Evolutionary conservation across 2,797 vertebrate species (phyloP), one percentile per base, ranked within the genome.

Genomic region (Australoheros facetus): DNA sequence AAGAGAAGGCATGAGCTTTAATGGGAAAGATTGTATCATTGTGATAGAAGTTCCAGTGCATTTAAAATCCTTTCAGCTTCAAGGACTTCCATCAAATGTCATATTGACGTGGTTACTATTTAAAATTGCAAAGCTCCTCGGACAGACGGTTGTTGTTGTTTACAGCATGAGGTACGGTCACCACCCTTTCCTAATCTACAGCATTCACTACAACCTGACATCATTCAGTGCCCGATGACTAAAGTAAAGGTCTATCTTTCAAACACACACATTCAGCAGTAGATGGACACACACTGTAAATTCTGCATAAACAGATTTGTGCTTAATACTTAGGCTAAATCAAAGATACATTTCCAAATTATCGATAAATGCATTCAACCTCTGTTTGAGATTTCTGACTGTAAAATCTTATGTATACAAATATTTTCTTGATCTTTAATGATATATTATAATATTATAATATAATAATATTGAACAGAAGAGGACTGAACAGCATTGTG

Each of bases 381-480:
- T 26, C 11, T 17, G 3, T 14, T 16, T 37, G 11, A 75, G 32
- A 54, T 30, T 73, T 79, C 7, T 42, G n/a, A 19, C 39, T n/a
- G 23, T 57, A 26, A 30, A 0, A 48, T 8, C 55, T 5, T 28
- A 55, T 8, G 37, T 14, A 0, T 21, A 3, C 12, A 42, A 62
- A 62, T 62, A 62, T 39, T 64, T 64, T 45, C 45, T 64, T 8
- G 55, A 21, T 51, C 66, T 60, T 60, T 53, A 17, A 12, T 56
- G 19, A 69, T 7, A n/a, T n/a, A n/a, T n/a, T n/a, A n/a, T n/a
- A n/a, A n/a, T n/a, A n/a, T n/a, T n/a, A n/a, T n/a, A n/a, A n/a
- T n/a, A n/a, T n/a, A n/a, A 69, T 77, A 53, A 62, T 45, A 2
- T 13, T 56, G 53, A 5, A 51, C 42, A 57, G 21, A 39, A 2